phyloP scores from a whole-genome alignment of 2,888 invertebrate species.

The Cancer borealis region DNA sequence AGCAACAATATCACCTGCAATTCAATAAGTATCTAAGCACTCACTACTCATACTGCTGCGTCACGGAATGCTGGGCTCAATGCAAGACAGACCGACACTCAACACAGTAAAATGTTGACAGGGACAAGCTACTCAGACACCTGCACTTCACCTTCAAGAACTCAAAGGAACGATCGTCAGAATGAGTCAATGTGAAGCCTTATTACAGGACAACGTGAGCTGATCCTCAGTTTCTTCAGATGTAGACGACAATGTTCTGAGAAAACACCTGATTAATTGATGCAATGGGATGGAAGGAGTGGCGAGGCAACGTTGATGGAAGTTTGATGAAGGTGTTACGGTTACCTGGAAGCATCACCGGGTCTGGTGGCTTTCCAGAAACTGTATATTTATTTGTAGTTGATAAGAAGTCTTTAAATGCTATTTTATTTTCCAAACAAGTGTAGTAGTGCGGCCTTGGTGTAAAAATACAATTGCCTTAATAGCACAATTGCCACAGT shows the following conservation, averaged over 20 bases:
- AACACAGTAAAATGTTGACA: not conserved
- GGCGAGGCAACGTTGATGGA: not conserved
- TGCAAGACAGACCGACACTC: not conserved
- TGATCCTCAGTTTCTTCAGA: not conserved
- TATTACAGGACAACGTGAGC: not conserved
- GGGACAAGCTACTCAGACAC: not conserved
- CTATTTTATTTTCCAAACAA: not conserved
- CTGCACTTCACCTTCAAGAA: not conserved
- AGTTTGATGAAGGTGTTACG: not conserved
- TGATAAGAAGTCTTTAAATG: not conserved
- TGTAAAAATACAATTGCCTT: not conserved
- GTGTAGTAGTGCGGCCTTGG: not conserved
- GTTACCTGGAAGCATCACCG: not conserved
- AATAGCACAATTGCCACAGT: not conserved
- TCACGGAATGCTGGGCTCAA: not conserved
- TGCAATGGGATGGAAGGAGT: not conserved
- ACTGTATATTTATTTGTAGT: not conserved
- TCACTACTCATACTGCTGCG: not conserved
- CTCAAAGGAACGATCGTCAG: not conserved
- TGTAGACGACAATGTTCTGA: not conserved
- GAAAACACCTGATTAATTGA: not conserved
- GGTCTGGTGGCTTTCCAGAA: not conserved
- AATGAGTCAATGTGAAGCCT: not conserved
- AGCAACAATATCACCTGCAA: not conserved
- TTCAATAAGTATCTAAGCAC: not conserved